phyloP scores from a whole-genome alignment of 2,797 vertebrate species.

The Erethizon dorsatum region DNA sequence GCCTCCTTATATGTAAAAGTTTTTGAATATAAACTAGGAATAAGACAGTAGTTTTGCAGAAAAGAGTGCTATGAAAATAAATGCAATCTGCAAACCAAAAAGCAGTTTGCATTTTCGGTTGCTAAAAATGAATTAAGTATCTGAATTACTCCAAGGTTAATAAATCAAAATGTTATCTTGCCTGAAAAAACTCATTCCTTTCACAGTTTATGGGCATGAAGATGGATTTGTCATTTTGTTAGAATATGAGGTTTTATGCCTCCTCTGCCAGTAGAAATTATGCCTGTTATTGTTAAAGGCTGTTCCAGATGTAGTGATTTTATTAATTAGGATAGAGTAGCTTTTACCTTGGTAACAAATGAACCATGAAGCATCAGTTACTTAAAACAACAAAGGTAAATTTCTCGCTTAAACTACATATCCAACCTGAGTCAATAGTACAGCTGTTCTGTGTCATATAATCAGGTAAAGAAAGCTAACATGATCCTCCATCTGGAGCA shows the following conservation, averaged over 20 bases:
- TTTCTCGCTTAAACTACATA: neutral
- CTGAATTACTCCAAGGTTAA: slow-evolving; percentile 63
- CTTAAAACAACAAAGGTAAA: neutral
- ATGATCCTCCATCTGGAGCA: neutral
- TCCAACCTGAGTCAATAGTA: neutral
- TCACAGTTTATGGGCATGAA: slow-evolving; percentile 19
- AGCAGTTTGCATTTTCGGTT: slow-evolving; percentile 56
- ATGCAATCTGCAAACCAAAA: slow-evolving; percentile 67
- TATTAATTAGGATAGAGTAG: slow-evolving; percentile 26
- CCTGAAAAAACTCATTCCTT: slow-evolving; percentile 3
- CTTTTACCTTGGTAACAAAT: slow-evolving; percentile 21
- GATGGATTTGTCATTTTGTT: slow-evolving; percentile 32
- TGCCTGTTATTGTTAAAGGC: neutral
- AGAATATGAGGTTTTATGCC: neutral
- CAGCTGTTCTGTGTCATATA: neutral
- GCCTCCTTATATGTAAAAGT: neutral
- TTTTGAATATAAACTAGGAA: slow-evolving; percentile 42
- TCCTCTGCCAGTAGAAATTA: slow-evolving; percentile 32
- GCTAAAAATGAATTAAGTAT: slow-evolving; percentile 61
- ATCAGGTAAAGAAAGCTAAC: neutral
- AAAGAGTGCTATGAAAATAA: slow-evolving; percentile 59
- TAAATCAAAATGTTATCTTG: slow-evolving; percentile 67
- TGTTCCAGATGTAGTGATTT: neutral
- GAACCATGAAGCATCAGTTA: neutral
- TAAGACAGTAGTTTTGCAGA: slow-evolving; percentile 64